Evolutionary conservation across 2,888 invertebrate species (phyloP), one percentile per base, ranked within the genome.

Genomic region (Microchrysa polita): DNA sequence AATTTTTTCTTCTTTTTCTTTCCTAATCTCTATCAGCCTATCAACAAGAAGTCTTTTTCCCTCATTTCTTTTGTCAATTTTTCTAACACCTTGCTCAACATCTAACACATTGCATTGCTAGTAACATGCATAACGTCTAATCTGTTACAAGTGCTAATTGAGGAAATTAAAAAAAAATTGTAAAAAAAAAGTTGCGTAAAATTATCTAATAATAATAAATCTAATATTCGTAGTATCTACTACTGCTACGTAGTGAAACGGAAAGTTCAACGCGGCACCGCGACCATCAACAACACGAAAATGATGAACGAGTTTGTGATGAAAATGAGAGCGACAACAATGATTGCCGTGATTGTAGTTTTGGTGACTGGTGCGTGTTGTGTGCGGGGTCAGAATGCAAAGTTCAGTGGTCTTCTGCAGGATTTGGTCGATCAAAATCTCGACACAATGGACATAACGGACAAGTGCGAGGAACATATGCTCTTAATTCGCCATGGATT

Each of bases 351-450:
- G 40, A 2, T 16, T 7, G 7, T 34, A 34, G n/a, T n/a, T n/a
- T 7, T 34, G 27, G 27, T 34, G 27, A 34, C 27, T 34, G 27
- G 27, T 34, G 27, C 22, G 1, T 27, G 59, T 59, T 48, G 22
- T 7, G 60, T 60, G 60, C 4, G 5, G 7, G 57, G 20, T 14
- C 60, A 61, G 27, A 59, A 61, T 61, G 67, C 52, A 7, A 73
- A 75, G 60, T 75, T 75, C 53, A 40, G 55, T 48, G 74, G 74
- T 18, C 67, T 75, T n/a, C 73, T 75, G 18, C 74, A 75, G 42
- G 69, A 73, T 59, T 34, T 75, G 14, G 73, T 75, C 7, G 73
- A 75, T 55, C 60, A 73, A 53, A 61, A 75, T 57, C 34, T 75
- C 12, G 63, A 61, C 14, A 20, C 52, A 14, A 57, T 67, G 44